Conservation (phyloP, 2,888 invertebrate species). For the Ectemnius lituratus region DNA sequence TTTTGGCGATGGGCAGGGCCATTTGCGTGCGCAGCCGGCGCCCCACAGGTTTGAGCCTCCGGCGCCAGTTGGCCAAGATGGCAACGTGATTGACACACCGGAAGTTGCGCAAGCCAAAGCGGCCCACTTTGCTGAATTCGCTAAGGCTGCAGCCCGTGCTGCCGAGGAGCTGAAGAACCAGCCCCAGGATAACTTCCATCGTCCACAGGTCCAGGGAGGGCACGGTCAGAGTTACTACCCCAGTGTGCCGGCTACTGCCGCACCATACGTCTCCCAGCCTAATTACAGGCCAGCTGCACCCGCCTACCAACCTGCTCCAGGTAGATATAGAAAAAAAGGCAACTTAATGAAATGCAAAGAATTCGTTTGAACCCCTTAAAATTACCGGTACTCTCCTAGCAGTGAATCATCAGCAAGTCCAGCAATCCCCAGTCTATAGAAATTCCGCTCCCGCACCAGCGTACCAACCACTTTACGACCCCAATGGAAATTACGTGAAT, state of each 20-base stretch:
- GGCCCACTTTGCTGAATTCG: conserved; percentile 75
- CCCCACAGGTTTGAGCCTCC: conserved; percentile 65
- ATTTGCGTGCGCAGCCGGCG: conserved; percentile 29
- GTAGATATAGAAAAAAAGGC: conserved; percentile 6
- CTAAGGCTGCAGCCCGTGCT: conserved; percentile 73
- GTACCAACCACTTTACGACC: conserved; percentile 49
- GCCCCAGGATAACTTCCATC: conserved; percentile 35
- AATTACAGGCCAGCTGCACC: conserved; percentile 51
- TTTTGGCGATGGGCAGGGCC: conserved; percentile 52
- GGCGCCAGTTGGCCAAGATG: conserved; percentile 75
- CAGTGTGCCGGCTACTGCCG: conserved; percentile 36
- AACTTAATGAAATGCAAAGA: no score
- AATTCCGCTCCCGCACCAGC: conserved; percentile 24
- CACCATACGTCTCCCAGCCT: conserved; percentile 37
- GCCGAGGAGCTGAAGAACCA: conserved; percentile 64
- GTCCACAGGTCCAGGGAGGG: conserved; percentile 26
- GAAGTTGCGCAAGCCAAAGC: conserved; percentile 77
- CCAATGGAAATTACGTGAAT: conserved; percentile 31
- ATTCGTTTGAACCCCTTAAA: no score
- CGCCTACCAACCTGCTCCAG: conserved; percentile 45
- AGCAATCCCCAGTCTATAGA: background rate
- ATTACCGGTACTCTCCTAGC: background rate
- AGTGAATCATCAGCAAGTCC: background rate
- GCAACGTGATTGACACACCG: conserved; percentile 76
- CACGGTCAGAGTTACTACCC: conserved; percentile 40